A percentile compares a stretch with the other conserved stretches of the same genome.
Evolutionary conservation across 1,140 invertebrate species (phyloP).

Genomic region (Helicoverpa zea): DNA sequence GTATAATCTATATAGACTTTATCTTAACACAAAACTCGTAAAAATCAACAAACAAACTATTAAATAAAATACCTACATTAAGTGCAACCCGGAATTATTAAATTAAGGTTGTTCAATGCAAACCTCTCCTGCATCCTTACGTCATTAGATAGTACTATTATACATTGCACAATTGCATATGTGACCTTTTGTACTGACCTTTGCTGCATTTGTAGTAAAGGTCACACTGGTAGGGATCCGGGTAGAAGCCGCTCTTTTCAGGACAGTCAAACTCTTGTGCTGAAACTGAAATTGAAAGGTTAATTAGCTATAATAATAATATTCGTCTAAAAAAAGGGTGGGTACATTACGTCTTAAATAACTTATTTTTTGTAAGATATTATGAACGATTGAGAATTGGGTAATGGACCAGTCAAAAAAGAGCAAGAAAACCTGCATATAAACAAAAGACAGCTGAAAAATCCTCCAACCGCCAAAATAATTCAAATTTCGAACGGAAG

Average conservation of each 20-base stretch:
- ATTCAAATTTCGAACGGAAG: too few species aligned
- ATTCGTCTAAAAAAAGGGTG: too few species aligned
- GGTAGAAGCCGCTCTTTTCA: conserved; percentile 91
- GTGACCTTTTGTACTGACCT: conserved; percentile 82
- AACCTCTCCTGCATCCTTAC: conserved; percentile 11
- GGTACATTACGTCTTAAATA: too few species aligned
- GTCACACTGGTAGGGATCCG: conserved; percentile 93
- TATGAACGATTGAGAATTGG: neutral
- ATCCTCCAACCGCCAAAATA: too few species aligned
- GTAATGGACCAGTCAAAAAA: neutral
- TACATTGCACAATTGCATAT: conserved; percentile 57
- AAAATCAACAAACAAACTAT: neutral
- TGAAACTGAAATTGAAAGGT: conserved; percentile 71
- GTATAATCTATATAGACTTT: too few species aligned
- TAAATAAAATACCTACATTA: neutral
- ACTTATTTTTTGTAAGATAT: too few species aligned
- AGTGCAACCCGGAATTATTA: neutral
- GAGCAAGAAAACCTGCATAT: too few species aligned
- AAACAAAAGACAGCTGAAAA: too few species aligned
- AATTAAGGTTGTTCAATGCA: neutral
- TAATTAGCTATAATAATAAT: too few species aligned
- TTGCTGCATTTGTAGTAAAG: conserved; percentile 93
- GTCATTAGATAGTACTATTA: neutral
- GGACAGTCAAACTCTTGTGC: conserved; percentile 90
- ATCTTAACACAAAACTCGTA: too few species aligned